phyloP scores from a whole-genome alignment of 2,797 vertebrate genomes.

The Ataeniobius toweri region DNA sequence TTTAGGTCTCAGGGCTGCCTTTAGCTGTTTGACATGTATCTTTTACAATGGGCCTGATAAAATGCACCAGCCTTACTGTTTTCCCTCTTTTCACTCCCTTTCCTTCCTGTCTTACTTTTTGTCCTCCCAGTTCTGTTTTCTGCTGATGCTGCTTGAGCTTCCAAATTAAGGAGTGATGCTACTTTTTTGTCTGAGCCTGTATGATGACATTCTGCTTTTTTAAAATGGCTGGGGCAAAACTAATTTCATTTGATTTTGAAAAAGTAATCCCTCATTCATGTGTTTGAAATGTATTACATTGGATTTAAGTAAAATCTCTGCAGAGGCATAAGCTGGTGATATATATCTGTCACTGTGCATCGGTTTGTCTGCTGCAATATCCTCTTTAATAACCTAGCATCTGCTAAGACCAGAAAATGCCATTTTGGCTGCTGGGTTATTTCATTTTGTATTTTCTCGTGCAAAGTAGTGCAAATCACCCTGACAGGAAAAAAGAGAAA shows the following conservation, averaged over 20 bases:
- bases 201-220: conserved; percentile 7
- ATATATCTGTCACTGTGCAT: conserved; percentile 58
- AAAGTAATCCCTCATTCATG: conserved; percentile 47
- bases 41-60: conserved; percentile 16
- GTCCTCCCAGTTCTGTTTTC: conserved; percentile 18
- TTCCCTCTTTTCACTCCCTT: conserved; percentile 15
- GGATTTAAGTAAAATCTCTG: conserved; percentile 61
- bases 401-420: conserved; percentile 67
- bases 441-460: conserved; percentile 67
- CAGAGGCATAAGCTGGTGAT: conserved; percentile 57
- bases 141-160: conserved; percentile 22
- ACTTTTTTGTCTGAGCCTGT: conserved; percentile 14
- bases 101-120: conserved; percentile 4
- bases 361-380: conserved; percentile 62
- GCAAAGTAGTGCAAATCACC: conserved; percentile 69
- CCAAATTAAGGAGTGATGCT: conserved; percentile 11
- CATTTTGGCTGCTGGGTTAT: conserved; percentile 64
- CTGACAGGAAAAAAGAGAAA: conserved; percentile 61
- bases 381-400: conserved; percentile 67
- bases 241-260: conserved; percentile 44
- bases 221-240: conserved; percentile 10
- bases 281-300: conserved; percentile 65
- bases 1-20: conserved; percentile 45
- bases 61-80: conserved; percentile 15
- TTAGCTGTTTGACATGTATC: conserved; percentile 34